Evolutionary conservation across 2,888 invertebrate genomes (phyloP), one percentile per base, ranked within the genome.

Genomic region (Phalera bucephala): DNA sequence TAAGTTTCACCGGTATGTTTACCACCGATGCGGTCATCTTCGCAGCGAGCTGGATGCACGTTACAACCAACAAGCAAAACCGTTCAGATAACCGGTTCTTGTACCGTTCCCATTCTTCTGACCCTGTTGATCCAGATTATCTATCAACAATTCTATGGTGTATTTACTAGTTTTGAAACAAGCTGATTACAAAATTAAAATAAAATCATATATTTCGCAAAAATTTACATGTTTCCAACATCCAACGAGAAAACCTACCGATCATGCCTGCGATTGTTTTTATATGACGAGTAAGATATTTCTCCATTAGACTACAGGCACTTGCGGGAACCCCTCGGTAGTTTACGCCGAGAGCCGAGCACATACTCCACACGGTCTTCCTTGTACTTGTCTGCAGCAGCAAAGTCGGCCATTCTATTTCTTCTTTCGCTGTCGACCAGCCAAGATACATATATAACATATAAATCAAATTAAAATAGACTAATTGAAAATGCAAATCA

Each of bases 281-380:
- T 14, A 37, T 57, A 10, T 12, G 34, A 8, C 15, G 52, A 28
- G 9, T 39, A 1, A 82, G 42, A 36, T 69, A 76, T 0, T 58
- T 62, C 42, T 83, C 80, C 2, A 81, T 20, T 3, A 82, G 54
- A 0, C 58, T 55, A 39, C 82, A 81, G 1, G 79, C 67, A 31
- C 55, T 61, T 0, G 69, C 77, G 1, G 78, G 70, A 1, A 80
- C 60, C 2, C 82, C 81, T 21, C 57, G 45, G 1, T 28, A 15
- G 8, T 43, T 26, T n/a, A 65, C 64, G 0, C 58, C 55, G 1
- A 77, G 49, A 1, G 45, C n/a, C 0, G n/a, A 7, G 39, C 67
- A 59, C 25, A 71, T 35, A 2, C 40, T 49, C 77, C 80, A 80
- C 8, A 79, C 30, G 1, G 51, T 45, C 0, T 22, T 36, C 1